Percentiles rank a stretch among this genome's conserved stretches.
Evolutionary conservation across 2,797 vertebrate genomes (phyloP).

Genomic region (Lacerta bilineata): DNA sequence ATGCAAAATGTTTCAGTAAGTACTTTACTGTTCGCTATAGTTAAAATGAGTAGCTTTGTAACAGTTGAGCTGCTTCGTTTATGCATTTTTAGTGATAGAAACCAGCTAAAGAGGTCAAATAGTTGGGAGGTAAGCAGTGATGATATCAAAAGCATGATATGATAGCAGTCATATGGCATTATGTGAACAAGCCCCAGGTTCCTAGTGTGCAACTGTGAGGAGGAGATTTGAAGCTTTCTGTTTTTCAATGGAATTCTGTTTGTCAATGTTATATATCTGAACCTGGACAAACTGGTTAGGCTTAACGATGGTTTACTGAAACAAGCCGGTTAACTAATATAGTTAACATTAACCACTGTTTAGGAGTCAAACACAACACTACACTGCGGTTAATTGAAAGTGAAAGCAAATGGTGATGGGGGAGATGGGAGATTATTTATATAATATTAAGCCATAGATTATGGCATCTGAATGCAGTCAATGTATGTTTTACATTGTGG

Average conservation of each 20-base stretch:
- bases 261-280: not conserved
- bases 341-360: too few species aligned
- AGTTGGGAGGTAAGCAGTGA: too few species aligned
- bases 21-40: not conserved
- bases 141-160: too few species aligned
- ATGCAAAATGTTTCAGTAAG: conserved; percentile 52
- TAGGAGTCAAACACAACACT: not conserved
- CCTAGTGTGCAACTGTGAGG: not conserved
- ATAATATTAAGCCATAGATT: not conserved
- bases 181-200: not conserved
- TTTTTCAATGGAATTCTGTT: not conserved
- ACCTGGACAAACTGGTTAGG: not conserved
- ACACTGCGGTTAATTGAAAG: not conserved
- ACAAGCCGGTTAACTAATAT: not conserved
- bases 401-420: not conserved
- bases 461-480: not conserved
- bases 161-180: too few species aligned
- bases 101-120: too few species aligned
- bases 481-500: not conserved
- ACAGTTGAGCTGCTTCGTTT: not conserved
- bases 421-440: not conserved
- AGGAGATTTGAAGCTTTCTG: not conserved
- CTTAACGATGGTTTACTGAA: not conserved
- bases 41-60: not conserved
- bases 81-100: not conserved